phyloP scores from a whole-genome alignment of 92 coral and sea anemone species.

The Scolanthus callimorphus region DNA sequence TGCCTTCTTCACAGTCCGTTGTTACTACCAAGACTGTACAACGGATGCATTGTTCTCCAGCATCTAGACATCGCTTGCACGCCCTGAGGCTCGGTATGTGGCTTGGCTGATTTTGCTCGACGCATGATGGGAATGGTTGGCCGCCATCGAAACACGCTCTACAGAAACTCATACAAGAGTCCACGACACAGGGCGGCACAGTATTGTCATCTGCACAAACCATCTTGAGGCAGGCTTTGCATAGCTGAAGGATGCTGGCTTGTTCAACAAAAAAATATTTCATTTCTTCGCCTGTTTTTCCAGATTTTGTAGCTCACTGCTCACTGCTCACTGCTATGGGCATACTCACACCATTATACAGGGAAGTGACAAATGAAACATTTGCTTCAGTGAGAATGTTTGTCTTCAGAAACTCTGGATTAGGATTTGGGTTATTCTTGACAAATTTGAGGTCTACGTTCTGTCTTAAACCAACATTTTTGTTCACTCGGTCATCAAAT shows the following conservation, averaged over 20 bases:
- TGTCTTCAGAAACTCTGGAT: slow-evolving; percentile 23
- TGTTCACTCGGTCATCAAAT: slow-evolving; percentile 24
- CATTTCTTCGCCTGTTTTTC: background rate
- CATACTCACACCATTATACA: background rate
- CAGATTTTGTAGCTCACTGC: background rate
- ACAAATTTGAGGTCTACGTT: slow-evolving; percentile 21
- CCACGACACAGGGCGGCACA: too few species aligned
- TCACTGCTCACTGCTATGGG: background rate
- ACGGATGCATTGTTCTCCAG: background rate
- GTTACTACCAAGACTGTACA: background rate
- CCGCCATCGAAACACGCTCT: too few species aligned
- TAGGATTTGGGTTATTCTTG: slow-evolving; percentile 25
- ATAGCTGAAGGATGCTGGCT: background rate
- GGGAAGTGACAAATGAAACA: too few species aligned
- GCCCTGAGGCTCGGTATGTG: background rate
- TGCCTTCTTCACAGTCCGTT: slow-evolving; percentile 4
- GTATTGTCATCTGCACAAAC: background rate
- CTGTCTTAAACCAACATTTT: slow-evolving; percentile 27
- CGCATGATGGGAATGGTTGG: background rate
- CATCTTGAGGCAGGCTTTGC: background rate
- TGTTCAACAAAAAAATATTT: background rate
- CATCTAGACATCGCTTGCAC: background rate
- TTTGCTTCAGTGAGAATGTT: background rate
- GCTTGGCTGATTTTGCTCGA: background rate
- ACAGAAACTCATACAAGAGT: too few species aligned